Percentiles rank a stretch among this genome's conserved stretches.
These are phyloP conservation scores for Drosophila kohkoa DNA, from an alignment of 1,140 invertebrate species.

Conservation along the genomic window DNA sequence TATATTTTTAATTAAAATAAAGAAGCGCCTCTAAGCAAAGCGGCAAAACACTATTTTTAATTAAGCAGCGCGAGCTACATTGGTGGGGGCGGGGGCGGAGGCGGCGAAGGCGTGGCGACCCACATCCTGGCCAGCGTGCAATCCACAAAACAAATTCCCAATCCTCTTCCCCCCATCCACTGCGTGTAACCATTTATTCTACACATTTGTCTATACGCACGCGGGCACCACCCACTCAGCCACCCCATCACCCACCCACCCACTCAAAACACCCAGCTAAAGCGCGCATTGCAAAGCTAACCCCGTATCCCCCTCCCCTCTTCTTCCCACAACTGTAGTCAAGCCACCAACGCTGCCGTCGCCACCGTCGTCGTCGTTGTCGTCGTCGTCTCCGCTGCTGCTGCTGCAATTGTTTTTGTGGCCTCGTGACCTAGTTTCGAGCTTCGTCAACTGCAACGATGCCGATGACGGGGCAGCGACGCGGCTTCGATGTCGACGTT, in stretches of 20 bases:
- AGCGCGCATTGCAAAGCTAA: slow-evolving; percentile 65
- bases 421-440: slow-evolving; percentile 81
- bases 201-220: slow-evolving; percentile 41
- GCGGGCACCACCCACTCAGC: slow-evolving; percentile 5
- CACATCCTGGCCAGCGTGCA: slow-evolving; percentile 55
- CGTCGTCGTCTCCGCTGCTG: slow-evolving; percentile 20
- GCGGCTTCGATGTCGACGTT: slow-evolving; percentile 20
- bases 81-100: neutral
- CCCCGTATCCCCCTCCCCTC: slow-evolving; percentile 7
- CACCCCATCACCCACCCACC: neutral
- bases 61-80: slow-evolving; percentile 21
- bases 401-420: slow-evolving; percentile 81
- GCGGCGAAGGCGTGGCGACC: slow-evolving; percentile 33
- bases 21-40: slow-evolving; percentile 1
- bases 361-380: slow-evolving; percentile 6
- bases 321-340: neutral
- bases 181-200: neutral
- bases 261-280: slow-evolving; percentile 5
- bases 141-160: slow-evolving; percentile 37
- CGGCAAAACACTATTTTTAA: slow-evolving; percentile 41
- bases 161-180: neutral
- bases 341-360: slow-evolving; percentile 41
- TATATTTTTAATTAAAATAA: slow-evolving; percentile 34
- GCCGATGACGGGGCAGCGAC: slow-evolving; percentile 44
- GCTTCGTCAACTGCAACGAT: slow-evolving; percentile 80